A percentile compares a stretch with the other conserved stretches of the same genome.
These are phyloP conservation scores for Lepidonotus clava DNA, from an alignment of 2,888 invertebrate genomes.

Conservation along the genomic window DNA sequence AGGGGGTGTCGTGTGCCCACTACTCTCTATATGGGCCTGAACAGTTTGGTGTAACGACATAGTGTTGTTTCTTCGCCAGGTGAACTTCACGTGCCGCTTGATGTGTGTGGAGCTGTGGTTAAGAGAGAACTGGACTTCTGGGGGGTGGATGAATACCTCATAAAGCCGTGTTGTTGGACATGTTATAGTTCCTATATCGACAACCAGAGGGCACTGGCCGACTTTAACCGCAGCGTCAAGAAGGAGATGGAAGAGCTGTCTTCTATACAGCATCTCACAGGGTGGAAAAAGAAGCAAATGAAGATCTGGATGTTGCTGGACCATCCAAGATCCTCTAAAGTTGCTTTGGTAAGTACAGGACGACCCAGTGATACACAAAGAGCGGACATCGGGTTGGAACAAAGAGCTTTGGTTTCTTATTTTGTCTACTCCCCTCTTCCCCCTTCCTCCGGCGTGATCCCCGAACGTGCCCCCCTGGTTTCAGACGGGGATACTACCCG, in stretches of 20 bases:
- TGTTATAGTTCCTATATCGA: conserved; percentile 77
- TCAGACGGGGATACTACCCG: too few species aligned
- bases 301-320: conserved; percentile 78
- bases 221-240: conserved; percentile 74
- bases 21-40: too few species aligned
- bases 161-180: conserved; percentile 79
- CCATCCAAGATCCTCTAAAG: conserved; percentile 76
- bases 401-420: too few species aligned
- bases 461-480: too few species aligned
- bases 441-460: too few species aligned
- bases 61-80: conserved; percentile 69
- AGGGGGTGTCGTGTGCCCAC: too few species aligned
- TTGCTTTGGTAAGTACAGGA: conserved; percentile 75
- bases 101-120: conserved; percentile 80
- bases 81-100: conserved; percentile 79
- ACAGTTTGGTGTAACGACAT: too few species aligned
- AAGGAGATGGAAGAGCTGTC: conserved; percentile 73
- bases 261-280: conserved; percentile 68
- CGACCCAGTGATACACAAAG: background rate
- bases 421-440: too few species aligned
- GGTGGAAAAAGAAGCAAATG: conserved; percentile 75
- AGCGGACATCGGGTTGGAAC: too few species aligned
- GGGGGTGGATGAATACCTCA: conserved; percentile 77
- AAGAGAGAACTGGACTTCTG: conserved; percentile 79
- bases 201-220: conserved; percentile 76